Evolutionary conservation across 1,140 invertebrate genomes (phyloP).

Genomic region (Bicyclus anynana): DNA sequence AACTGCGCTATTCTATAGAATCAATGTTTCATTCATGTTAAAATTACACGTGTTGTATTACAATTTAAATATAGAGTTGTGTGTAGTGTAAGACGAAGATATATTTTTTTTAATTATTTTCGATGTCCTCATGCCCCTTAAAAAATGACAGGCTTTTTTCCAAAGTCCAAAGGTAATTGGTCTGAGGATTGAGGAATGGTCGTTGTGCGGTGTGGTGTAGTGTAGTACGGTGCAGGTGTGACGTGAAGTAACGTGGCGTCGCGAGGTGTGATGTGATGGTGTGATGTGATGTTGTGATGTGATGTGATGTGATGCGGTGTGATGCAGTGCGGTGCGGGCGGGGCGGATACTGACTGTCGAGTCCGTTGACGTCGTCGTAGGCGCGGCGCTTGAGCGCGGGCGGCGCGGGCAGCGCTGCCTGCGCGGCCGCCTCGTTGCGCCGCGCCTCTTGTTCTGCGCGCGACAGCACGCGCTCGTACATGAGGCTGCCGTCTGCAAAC

Average conservation of each 20-base stretch:
- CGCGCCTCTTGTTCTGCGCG: slow-evolving; percentile 84
- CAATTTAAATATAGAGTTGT: too few species aligned
- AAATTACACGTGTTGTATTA: too few species aligned
- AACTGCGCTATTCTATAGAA: too few species aligned
- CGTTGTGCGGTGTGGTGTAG: neutral
- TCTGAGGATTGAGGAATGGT: neutral
- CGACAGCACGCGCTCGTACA: slow-evolving; percentile 90
- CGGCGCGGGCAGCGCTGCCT: slow-evolving; percentile 40
- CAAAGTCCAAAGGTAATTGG: too few species aligned
- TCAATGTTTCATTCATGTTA: too few species aligned
- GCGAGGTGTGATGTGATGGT: neutral
- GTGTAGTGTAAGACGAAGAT: too few species aligned
- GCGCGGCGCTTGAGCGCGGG: slow-evolving; percentile 73
- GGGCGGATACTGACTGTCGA: slow-evolving; percentile 84
- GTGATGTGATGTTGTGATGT: neutral
- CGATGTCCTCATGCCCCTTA: too few species aligned
- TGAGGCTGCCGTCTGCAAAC: slow-evolving; percentile 85
- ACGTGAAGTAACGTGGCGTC: neutral
- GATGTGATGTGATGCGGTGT: neutral
- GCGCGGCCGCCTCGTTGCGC: slow-evolving; percentile 71
- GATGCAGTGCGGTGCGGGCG: neutral
- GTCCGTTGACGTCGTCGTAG: slow-evolving; percentile 93
- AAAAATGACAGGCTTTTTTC: too few species aligned
- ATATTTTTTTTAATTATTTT: too few species aligned
- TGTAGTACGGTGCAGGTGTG: neutral